Base-by-base conservation (phyloP, 1,140 invertebrate species). In the Manduca sexta region DNA sequence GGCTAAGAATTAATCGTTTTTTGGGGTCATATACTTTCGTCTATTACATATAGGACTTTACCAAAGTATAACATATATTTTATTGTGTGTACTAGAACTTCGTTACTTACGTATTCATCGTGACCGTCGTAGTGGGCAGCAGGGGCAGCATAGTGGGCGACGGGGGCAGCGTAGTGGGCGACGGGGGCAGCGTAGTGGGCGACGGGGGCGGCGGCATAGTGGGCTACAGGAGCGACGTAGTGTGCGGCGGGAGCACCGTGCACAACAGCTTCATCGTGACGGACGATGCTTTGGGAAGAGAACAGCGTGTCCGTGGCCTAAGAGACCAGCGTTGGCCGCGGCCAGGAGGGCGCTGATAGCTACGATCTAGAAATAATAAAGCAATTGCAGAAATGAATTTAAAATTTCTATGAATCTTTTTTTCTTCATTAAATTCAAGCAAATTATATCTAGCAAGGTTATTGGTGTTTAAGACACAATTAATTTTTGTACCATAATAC, bases 271-370 rank as follows among this genome's bases (percentile, higher is more conserved):
- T 64, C 66, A 38, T 77, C 78, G 50, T 84, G 81, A 38, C 67
- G 77, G 7, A 82, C 58, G 47, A 80, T 75, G 64, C 69, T 84
- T 43, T 84, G 81, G n/a, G 76, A 77, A 7, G 83, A 86, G 45
- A 79, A 68, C 4, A 13, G 73, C 77, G 29, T 63, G 66, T 4
- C 70, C 74, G 38, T 67, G 59, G 26, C 67, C 61, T 14, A 63
- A 54, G 10, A 56, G 47, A 31, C 62, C 65, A 16, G 66, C 74
- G 45, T 59, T 75, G 44, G 71, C 73, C 8, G 60, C 73, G 3
- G 69, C 71, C 40, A 73, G 38, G 14, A 79, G 34, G 17, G 71
- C 71, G 35, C 67, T 58, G 46, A 74, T 47, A 39, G 64, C 64
- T 54, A 71, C 41, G 40, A 74, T 61, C 70, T 74, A 45, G 15